phyloP scores from a whole-genome alignment of 2,888 invertebrate species.

The Lymantria monacha region DNA sequence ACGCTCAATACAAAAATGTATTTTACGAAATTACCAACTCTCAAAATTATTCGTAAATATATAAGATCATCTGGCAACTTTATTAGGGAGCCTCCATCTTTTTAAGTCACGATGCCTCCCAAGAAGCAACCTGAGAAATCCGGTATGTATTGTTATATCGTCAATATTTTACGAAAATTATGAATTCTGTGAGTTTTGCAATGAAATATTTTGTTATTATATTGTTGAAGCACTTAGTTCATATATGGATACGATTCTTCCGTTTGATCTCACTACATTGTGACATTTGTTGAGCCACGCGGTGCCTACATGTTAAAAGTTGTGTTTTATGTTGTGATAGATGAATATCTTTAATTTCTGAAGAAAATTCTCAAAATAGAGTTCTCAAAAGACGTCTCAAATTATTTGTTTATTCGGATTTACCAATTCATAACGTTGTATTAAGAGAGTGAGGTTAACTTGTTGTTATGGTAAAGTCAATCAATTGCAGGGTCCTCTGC shows the following conservation, averaged over 20 bases:
- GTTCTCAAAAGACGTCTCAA: too few species aligned
- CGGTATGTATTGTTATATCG: constrained; percentile 82
- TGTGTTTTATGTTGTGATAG: too few species aligned
- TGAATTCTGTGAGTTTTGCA: neutral
- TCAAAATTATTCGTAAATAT: too few species aligned
- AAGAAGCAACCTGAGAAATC: constrained; percentile 93
- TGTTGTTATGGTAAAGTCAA: neutral
- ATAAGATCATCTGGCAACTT: constrained; percentile 23
- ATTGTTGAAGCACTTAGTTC: too few species aligned
- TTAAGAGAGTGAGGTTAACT: constrained; percentile 42
- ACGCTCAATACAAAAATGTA: too few species aligned
- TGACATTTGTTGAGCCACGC: constrained; percentile 54
- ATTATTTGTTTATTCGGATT: constrained; percentile 4
- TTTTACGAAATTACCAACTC: too few species aligned
- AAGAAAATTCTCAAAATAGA: too few species aligned
- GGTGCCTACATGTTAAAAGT: constrained; percentile 37
- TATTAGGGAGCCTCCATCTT: constrained; percentile 61
- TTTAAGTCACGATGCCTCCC: constrained; percentile 90
- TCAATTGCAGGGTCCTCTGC: constrained; percentile 54
- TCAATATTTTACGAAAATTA: neutral
- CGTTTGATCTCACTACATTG: neutral
- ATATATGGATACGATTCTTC: neutral
- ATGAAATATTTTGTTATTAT: neutral
- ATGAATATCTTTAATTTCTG: too few species aligned
- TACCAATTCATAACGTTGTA: neutral